These are phyloP conservation scores for Catostomus latipinnis DNA, from an alignment of 2,797 vertebrate species.

Conservation along the genomic window DNA sequence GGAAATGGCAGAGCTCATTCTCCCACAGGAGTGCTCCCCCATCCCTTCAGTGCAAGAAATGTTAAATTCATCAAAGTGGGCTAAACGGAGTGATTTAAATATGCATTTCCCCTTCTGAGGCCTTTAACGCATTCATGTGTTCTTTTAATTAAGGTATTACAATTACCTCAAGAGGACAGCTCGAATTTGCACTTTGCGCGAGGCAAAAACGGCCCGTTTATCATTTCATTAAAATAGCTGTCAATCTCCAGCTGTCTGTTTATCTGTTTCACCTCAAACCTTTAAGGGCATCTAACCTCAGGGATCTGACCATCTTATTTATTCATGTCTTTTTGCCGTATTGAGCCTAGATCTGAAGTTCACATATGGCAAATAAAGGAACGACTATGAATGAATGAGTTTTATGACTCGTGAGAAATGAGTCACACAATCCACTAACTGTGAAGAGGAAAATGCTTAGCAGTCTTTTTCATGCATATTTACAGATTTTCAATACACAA, in stretches of 20 bases:
- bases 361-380: conserved; percentile 63
- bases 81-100: conserved; percentile 54
- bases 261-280: conserved; percentile 5
- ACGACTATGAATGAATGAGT: conserved; percentile 73
- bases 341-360: conserved; percentile 48
- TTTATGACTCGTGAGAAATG: conserved; percentile 80
- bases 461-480: conserved; percentile 81
- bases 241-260: conserved; percentile 39
- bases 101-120: conserved; percentile 44
- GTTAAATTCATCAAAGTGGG: conserved; percentile 49
- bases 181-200: conserved; percentile 41
- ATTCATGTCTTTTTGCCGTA: background rate
- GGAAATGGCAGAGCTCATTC: conserved; percentile 55
- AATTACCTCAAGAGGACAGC: conserved; percentile 33
- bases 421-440: conserved; percentile 79
- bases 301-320: conserved; percentile 12
- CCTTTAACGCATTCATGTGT: conserved; percentile 24
- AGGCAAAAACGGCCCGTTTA: conserved; percentile 31
- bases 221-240: conserved; percentile 34
- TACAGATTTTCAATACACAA: conserved; percentile 74
- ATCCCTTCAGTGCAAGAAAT: conserved; percentile 30
- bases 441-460: conserved; percentile 76
- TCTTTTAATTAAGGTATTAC: conserved; percentile 43
- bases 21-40: conserved; percentile 40
- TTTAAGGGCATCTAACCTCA: conserved; percentile 35